Conservation (phyloP, 2,888 invertebrate genomes). For the Marasmarcha lunaedactyla region DNA sequence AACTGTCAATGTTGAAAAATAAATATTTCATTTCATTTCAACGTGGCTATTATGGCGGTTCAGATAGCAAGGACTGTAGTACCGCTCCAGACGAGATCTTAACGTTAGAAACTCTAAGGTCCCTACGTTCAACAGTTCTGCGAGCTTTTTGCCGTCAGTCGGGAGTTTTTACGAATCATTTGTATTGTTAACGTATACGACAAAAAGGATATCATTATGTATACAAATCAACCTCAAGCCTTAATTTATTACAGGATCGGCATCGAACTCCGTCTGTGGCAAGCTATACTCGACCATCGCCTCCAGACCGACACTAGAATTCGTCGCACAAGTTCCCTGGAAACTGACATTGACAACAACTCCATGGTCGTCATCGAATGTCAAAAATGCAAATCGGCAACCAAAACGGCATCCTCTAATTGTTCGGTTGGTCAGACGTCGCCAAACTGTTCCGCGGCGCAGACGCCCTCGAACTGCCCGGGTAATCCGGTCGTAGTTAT, state of each 20-base stretch:
- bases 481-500: conserved; percentile 51
- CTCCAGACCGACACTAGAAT: conserved; percentile 29
- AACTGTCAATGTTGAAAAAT: too few relatives aligned
- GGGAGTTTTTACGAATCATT: too few relatives aligned
- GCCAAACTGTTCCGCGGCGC: conserved; percentile 4
- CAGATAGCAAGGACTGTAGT: too few relatives aligned
- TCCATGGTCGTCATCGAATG: conserved; percentile 60
- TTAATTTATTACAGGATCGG: conserved; percentile 83
- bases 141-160: too few relatives aligned
- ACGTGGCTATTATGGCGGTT: too few relatives aligned
- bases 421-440: conserved; percentile 5
- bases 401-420: conserved; percentile 26
- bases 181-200: too few relatives aligned
- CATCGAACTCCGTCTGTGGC: conserved; percentile 87
- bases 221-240: too few relatives aligned
- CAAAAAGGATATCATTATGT: too few relatives aligned
- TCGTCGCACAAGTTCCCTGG: conserved; percentile 50
- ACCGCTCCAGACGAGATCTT: too few relatives aligned
- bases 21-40: too few relatives aligned
- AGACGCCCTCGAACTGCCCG: conserved; percentile 26
- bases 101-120: too few relatives aligned
- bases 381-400: conserved; percentile 37
- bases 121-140: too few relatives aligned
- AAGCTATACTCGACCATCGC: conserved; percentile 77
- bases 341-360: conserved; percentile 56